These are phyloP conservation scores for Sycobia sp. DNA, from an alignment of 1,140 invertebrate genomes.

Conservation along the genomic window DNA sequence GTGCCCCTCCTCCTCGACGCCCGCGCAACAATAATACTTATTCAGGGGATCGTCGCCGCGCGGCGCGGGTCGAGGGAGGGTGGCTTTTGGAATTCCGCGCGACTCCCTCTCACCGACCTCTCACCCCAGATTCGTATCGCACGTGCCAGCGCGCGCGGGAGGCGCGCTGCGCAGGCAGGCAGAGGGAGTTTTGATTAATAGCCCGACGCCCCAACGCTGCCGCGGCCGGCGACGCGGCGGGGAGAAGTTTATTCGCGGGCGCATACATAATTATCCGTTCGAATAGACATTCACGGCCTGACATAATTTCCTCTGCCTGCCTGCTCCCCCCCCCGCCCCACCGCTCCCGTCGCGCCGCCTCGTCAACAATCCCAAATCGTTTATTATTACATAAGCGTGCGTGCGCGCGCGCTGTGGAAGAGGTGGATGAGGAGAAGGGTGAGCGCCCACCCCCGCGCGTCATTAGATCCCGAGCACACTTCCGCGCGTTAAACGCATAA, in stretches of 20 bases:
- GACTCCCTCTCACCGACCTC: not conserved
- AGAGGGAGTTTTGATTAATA: constrained; percentile 29
- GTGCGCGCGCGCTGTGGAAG: too few species aligned
- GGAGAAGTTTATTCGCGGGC: constrained; percentile 18
- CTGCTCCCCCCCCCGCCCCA: not conserved
- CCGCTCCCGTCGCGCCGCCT: too few species aligned
- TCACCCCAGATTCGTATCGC: too few species aligned
- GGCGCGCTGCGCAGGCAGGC: too few species aligned
- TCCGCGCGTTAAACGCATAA: constrained; percentile 5
- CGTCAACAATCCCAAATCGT: not conserved
- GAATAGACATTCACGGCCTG: not conserved
- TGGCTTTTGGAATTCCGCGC: too few species aligned
- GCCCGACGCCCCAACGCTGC: too few species aligned
- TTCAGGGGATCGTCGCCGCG: too few species aligned
- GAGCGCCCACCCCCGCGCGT: not conserved
- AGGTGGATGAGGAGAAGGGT: too few species aligned
- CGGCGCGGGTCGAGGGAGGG: not conserved
- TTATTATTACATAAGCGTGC: constrained; percentile 21
- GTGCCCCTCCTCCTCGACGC: not conserved
- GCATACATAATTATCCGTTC: constrained; percentile 17
- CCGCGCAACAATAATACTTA: too few species aligned
- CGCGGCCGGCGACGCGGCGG: too few species aligned
- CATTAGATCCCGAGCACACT: constrained; percentile 6
- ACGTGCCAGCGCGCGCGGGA: too few species aligned
- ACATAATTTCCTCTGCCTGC: not conserved